phyloP scores from a whole-genome alignment of 2,888 invertebrate species.

The Ochropleura plecta region DNA sequence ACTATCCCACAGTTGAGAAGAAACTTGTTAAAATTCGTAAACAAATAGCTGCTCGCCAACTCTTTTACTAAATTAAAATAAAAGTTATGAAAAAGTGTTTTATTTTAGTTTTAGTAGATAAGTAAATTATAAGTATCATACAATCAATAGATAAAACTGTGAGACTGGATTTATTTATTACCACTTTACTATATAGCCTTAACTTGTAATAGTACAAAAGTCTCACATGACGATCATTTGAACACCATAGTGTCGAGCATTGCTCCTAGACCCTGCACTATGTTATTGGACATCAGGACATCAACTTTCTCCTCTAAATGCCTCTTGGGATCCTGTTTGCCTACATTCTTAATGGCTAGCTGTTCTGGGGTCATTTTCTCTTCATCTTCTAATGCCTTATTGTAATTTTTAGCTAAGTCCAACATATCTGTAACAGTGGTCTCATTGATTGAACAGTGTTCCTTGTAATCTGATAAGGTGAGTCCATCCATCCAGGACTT shows the following conservation, averaged over 20 bases:
- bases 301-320: slow-evolving; percentile 99
- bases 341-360: slow-evolving; percentile 99
- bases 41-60: slow-evolving; percentile 81
- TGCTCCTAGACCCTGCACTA: slow-evolving; percentile 99
- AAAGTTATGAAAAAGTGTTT: slow-evolving; percentile 71
- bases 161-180: slow-evolving; percentile 79
- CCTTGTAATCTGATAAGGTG: slow-evolving; percentile 96
- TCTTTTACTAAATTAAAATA: slow-evolving; percentile 77
- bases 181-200: slow-evolving; percentile 82
- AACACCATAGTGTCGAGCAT: slow-evolving; percentile 95
- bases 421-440: slow-evolving; percentile 98
- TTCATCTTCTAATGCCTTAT: slow-evolving; percentile 99
- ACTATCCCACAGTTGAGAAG: slow-evolving; percentile 76
- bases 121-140: slow-evolving; percentile 83
- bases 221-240: slow-evolving; percentile 82
- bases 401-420: slow-evolving; percentile 99
- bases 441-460: slow-evolving; percentile 98
- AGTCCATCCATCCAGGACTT: slow-evolving; percentile 99
- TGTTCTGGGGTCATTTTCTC: slow-evolving; percentile 99
- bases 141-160: slow-evolving; percentile 76
- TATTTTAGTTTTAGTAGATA: slow-evolving; percentile 81
- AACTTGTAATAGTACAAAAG: slow-evolving; percentile 73
- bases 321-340: slow-evolving; percentile 99
- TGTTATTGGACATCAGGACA: slow-evolving; percentile 98
- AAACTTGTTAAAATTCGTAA: slow-evolving; percentile 75